Evolutionary conservation across 2,888 invertebrate genomes (phyloP), one percentile per base, ranked within the genome.

Genomic region (Sarcophaga subvicina): DNA sequence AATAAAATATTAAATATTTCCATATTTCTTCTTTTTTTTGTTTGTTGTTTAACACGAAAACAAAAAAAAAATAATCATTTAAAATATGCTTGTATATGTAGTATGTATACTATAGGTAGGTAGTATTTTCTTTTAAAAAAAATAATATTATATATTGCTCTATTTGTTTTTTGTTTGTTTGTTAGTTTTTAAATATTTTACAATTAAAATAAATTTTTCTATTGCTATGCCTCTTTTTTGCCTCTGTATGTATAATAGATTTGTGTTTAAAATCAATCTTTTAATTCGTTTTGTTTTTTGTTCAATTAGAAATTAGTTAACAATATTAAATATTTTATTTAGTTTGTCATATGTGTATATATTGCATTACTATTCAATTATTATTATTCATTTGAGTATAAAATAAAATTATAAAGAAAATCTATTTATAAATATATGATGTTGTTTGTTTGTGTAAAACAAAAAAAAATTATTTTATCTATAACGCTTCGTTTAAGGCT

Each of bases 361-460:
- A 85, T 90, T 90, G 89, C 90, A 90, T 88, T 89, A 37, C 81
- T 70, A 69, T 59, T 62, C 67, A 69, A 85, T 76, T 75, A 69
- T 54, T 54, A 5, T 17, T 14, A 75, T 70, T 80, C 37, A 54
- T 85, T 87, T 80, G 49, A 76, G 62, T 82, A 85, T 27, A 80
- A 82, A 80, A 83, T 71, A 82, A 84, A 63, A 76, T 64, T 63
- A 69, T 81, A 67, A 73, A 72, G 77, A 71, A 85, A 71, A 79
- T 72, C 77, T 70, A 72, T 62, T 83, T 47, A 17, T 54, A 54
- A 37, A 37, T 37, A 67, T 63, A 73, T 76, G 75, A 84, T 84
- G 60, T 60, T 59, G 45, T 62, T 80, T 82, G 70, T 69, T 80
- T 83, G 66, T 73, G 71, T 72, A 22, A 77, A 77, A 79, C 37